Evolutionary conservation across 1,140 invertebrate genomes (phyloP).

Genomic region (Trigoniulus corallinus): DNA sequence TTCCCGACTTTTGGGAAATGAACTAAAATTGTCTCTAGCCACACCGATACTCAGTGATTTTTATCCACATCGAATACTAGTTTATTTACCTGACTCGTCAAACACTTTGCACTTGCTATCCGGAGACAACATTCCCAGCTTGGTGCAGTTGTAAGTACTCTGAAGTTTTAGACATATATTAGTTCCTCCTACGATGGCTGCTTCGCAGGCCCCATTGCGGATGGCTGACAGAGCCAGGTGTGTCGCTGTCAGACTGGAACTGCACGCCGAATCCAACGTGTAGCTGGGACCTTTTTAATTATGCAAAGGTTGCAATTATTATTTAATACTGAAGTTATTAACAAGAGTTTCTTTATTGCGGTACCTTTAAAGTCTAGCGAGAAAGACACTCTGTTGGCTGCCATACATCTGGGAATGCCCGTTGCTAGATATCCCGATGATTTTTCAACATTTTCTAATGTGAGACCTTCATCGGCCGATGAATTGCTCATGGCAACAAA

Average conservation of each 20-base stretch:
- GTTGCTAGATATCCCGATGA: conserved; percentile 41
- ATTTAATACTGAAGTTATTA: neutral
- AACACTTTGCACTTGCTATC: conserved; percentile 36
- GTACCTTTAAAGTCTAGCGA: conserved; percentile 41
- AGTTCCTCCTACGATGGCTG: conserved; percentile 34
- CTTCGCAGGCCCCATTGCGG: conserved; percentile 32
- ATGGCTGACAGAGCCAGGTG: conserved; percentile 31
- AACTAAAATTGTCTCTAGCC: too few relatives aligned
- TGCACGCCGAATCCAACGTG: conserved; percentile 37
- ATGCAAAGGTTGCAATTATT: neutral
- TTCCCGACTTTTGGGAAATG: too few relatives aligned
- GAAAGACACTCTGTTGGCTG: conserved; percentile 45
- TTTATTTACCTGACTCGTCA: too few relatives aligned
- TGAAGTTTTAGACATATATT: conserved; percentile 31
- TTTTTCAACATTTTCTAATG: conserved; percentile 19
- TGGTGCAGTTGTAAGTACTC: conserved; percentile 30
- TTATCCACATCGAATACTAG: neutral
- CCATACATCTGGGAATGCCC: conserved; percentile 45
- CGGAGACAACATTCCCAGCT: conserved; percentile 31
- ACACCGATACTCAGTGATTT: neutral
- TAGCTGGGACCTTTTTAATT: conserved; percentile 29
- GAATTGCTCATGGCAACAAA: conserved; percentile 29
- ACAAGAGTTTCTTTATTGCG: neutral
- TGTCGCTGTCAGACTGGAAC: conserved; percentile 33
- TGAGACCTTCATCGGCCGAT: conserved; percentile 12